These are phyloP conservation scores for Keiferia lycopersicella DNA, from an alignment of 2,888 invertebrate genomes.

Conservation along the genomic window DNA sequence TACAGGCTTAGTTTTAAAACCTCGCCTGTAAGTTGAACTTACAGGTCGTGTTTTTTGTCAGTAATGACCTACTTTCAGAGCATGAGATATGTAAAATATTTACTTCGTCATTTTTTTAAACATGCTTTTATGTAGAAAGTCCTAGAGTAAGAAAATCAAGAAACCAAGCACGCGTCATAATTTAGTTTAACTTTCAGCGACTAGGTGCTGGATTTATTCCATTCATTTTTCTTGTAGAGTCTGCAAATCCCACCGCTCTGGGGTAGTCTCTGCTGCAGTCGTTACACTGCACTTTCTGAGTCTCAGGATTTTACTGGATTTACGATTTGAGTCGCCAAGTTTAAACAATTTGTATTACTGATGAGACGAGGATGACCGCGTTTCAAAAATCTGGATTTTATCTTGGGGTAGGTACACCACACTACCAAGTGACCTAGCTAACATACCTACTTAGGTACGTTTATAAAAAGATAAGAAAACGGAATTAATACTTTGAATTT, in stretches of 20 bases:
- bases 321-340: conserved; percentile 37
- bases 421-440: too few relatives aligned
- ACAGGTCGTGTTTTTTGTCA: too few relatives aligned
- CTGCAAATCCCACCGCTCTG: conserved; percentile 54
- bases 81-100: too few relatives aligned
- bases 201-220: conserved; percentile 46
- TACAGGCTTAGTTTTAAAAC: too few relatives aligned
- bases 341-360: conserved; percentile 33
- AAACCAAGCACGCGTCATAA: conserved; percentile 32
- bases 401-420: too few relatives aligned
- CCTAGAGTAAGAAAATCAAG: conserved; percentile 14
- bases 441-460: neutral
- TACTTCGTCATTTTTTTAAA: too few relatives aligned
- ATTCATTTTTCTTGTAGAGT: conserved; percentile 53
- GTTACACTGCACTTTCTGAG: conserved; percentile 52
- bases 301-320: conserved; percentile 40
- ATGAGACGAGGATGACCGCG: conserved; percentile 18
- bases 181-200: conserved; percentile 43
- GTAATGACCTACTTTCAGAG: too few relatives aligned
- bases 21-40: too few relatives aligned
- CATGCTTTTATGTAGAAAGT: neutral
- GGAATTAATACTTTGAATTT: neutral
- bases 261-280: conserved; percentile 46
- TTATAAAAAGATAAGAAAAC: neutral
- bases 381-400: neutral